Evolutionary conservation across 2,888 invertebrate genomes (phyloP), one percentile per base, ranked within the genome.

Genomic region (Pseudococcus viburni): DNA sequence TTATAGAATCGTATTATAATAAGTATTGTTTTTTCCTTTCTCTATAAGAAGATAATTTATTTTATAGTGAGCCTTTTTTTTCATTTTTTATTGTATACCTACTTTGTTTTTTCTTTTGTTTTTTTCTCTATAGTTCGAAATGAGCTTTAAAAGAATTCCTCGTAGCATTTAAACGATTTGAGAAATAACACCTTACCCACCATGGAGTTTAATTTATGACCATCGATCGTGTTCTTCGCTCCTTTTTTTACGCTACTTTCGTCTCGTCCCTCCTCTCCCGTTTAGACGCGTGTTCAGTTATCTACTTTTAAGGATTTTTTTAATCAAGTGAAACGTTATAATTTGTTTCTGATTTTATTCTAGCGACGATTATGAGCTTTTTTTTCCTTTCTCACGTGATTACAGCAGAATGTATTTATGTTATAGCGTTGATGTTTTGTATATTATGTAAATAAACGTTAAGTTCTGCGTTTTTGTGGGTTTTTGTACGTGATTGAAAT

Each of bases 391-490:
- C 55, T 64, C 22, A 55, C 42, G 73, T 86, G 15, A 86, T 73
- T 46, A 87, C 42, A 17, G n/a, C 80, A 22, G 8, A 80, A 42
- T 80, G 80, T 80, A 51, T 77, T 83, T 87, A 86, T 87, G 33
- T 26, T 42, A 17, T 87, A 87, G 55, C 33, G 19, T 59, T 19
- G 9, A 8, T 59, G 7, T 59, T 59, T 59, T 59, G n/a, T 59
- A 19, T 17, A 87, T 33, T 87, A 68, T 87, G 87, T 87, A 87
- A 87, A 87, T 87, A 87, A 87, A 87, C 22, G 86, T 86, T 86
- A 33, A 86, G 73, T 86, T 86, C 86, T 91, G 96, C 96, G 91
- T 98, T 98, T 92, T 55, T 55, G 11, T 12, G 12, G 0, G 1
- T 55, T 55, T 55, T 55, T 17, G 1, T 55, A 1, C 46, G n/a